A percentile compares a stretch with the other conserved stretches of the same genome.
Evolutionary conservation across 2,113 vertebrate genomes (phyloP).

Genomic region (Prunella fulvescens): DNA sequence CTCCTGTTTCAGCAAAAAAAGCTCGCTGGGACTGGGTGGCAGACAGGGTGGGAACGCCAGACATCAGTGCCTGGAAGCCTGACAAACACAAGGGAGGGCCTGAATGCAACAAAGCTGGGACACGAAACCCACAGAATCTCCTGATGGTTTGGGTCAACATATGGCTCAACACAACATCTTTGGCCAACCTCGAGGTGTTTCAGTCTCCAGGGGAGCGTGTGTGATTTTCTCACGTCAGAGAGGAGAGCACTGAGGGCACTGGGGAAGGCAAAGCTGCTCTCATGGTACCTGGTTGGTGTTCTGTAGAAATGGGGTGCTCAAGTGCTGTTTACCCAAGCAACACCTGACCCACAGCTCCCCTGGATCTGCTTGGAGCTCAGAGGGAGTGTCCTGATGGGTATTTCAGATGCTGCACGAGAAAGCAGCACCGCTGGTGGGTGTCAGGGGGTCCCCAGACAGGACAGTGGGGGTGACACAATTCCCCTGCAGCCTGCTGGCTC

Average conservation of each 20-base stretch:
- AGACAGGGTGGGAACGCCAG: conserved; percentile 62
- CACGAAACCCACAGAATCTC: conserved; percentile 13
- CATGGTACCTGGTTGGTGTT: fast-evolving
- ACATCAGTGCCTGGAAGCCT: conserved; percentile 54
- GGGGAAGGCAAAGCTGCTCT: neutral
- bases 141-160: conserved; percentile 52
- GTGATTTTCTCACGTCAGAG: neutral
- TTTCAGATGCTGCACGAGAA: neutral
- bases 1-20: conserved; percentile 30
- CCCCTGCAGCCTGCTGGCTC: neutral
- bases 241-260: neutral
- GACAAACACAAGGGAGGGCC: conserved; percentile 41
- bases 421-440: neutral
- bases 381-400: neutral
- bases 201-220: neutral
- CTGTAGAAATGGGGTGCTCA: neutral
- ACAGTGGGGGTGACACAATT: neutral
- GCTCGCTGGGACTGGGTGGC: conserved; percentile 31
- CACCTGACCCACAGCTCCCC: neutral
- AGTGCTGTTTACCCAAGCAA: neutral
- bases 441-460: neutral
- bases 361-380: neutral
- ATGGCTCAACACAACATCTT: neutral
- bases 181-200: neutral
- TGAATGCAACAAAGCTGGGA: conserved; percentile 34